Evolutionary conservation across 2,888 invertebrate genomes (phyloP), one percentile per base, ranked within the genome.

Genomic region (Eustalomyia histrio): DNA sequence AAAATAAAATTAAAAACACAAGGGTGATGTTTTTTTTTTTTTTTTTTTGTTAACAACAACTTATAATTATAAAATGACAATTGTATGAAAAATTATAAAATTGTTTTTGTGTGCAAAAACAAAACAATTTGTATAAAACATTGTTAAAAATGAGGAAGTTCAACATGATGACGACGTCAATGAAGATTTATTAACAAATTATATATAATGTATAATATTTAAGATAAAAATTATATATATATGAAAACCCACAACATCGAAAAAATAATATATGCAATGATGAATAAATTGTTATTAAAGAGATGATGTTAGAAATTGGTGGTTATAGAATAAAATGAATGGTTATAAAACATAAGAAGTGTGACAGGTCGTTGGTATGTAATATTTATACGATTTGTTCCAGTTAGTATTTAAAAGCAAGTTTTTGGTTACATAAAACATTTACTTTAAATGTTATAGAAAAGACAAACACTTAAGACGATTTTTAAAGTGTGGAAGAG

Each of bases 171-270:
- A 60, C 29, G 39, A 21, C 52, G 50, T n/a, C 10, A 14, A 24
- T 61, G 12, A 43, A 14, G 12, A 35, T 35, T 8, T 35, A 4
- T 43, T 43, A 43, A 43, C 9, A 43, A 12, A 4, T 14, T 14
- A 43, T 35, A 35, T 35, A 10, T 4, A 14, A 12, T 2, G 12
- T 14, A 43, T 14, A 43, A 4, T 9, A 43, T 5, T 7, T 14
- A 2, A 47, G 12, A 12, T n/a, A 47, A 47, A 47, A 47, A 47
- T n/a, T 7, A 47, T n/a, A 47, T 47, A 24, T 24, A 29, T 29
- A 29, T 29, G 29, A 50, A 35, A 63, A 63, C 50, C 16, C 69
- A 76, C 76, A 76, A 76, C 76, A 76, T 50, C 50, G 18, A 76
- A 50, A 50, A 47, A n/a, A 7, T 29, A 29, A 29, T 47, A n/a